Conservation (phyloP, 2,113 vertebrate genomes). For the Columba janthina region DNA sequence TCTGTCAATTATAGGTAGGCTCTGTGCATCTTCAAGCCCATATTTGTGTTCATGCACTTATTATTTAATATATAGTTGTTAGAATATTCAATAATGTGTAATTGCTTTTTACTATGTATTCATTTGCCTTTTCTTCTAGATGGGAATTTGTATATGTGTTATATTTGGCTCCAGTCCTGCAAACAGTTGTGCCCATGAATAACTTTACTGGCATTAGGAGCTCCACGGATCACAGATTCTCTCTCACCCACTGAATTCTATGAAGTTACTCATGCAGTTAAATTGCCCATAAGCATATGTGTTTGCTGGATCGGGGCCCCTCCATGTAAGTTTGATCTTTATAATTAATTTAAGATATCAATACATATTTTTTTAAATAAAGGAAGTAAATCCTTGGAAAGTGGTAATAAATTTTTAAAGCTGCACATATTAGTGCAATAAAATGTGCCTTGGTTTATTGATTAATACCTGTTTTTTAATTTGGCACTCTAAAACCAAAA, state of each 20-base stretch:
- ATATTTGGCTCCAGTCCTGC: constrained; percentile 45
- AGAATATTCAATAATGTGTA: background rate
- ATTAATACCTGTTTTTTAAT: background rate
- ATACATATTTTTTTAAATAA: background rate
- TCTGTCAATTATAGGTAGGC: background rate
- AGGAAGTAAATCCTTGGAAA: constrained; percentile 6
- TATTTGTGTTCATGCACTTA: background rate
- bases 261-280: constrained; percentile 28
- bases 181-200: constrained; percentile 41
- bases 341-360: background rate
- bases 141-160: constrained; percentile 29
- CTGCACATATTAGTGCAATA: background rate
- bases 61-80: background rate
- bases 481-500: background rate
- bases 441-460: constrained; percentile 16
- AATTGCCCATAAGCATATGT: background rate
- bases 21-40: background rate
- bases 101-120: constrained; percentile 24
- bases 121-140: constrained; percentile 41
- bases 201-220: constrained; percentile 7
- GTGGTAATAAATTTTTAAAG: constrained; percentile 2
- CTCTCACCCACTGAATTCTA: constrained; percentile 42
- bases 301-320: constrained; percentile 24
- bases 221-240: constrained; percentile 24
- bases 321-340: background rate